Evolutionary conservation across 2,113 vertebrate genomes (phyloP), one percentile per base, ranked within the genome.

Genomic region (Gymnobelideus leadbeateri): DNA sequence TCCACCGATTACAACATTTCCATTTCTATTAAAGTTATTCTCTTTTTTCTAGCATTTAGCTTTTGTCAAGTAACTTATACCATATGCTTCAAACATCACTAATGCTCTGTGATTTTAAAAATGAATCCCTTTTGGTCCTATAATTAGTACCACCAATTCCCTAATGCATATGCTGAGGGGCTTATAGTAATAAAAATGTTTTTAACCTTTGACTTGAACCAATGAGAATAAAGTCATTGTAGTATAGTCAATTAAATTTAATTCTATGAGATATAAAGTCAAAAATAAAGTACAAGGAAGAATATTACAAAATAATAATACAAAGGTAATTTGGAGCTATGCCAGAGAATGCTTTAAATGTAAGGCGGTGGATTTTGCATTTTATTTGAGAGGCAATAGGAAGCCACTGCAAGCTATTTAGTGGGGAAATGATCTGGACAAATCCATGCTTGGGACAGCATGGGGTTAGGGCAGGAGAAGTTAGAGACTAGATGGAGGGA

Each of bases 1-100:
- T 91, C 61, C 92, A 95, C 93, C 53, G 16, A 91, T 96, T 52
- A 92, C 43, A 92, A 96, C 61, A 92, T 52, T 97, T 96, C 91
- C 93, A 93, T 95, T 95, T 91, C 95, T 53, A n/a, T 89, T 55
- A 54, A 95, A 97, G 96, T n/a, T 96, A 43, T 96, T 96, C 93
- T 90, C 19, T 21, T 84, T 84, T 84, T 77, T 77, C 37, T 43
- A 84, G n/a, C 21, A 84, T 84, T 84, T 84, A 91, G 53, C 51
- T 97, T 97, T 97, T 96, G 91, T 95, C 57, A 97, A 98, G 97
- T 95, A 96, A 61, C 77, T 89, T 91, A 24, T 97, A 92, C 97
- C 97, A 96, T 97, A 96, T 97, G 98, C 96, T 95, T 97, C 96
- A 95, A 97, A 95, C 94, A 95, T 89, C 96, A 95, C 95, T 95